A percentile compares a stretch with the other conserved stretches of the same genome.
Evolutionary conservation across 2,797 vertebrate species (phyloP).

Genomic region (Micromesistius poutassou): DNA sequence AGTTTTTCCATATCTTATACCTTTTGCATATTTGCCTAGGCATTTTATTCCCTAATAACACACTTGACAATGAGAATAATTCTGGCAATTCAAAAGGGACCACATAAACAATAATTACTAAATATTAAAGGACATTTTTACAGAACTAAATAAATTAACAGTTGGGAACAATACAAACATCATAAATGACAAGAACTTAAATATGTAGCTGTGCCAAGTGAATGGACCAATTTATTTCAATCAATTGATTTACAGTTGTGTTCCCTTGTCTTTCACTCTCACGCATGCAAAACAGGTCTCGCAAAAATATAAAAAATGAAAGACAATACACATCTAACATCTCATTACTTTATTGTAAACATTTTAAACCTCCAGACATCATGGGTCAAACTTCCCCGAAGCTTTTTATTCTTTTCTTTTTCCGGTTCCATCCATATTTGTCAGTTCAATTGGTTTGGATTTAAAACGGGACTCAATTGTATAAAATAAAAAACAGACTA

Average conservation of each 20-base stretch:
- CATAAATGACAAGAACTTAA: neutral
- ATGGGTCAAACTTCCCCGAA: neutral
- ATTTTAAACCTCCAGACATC: constrained; percentile 34
- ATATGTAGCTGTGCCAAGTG: neutral
- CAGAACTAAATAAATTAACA: no score
- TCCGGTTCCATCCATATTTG: neutral
- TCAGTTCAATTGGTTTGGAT: neutral
- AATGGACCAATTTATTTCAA: neutral
- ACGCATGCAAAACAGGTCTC: neutral
- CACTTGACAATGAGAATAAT: neutral
- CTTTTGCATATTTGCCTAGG: neutral
- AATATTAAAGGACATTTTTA: neutral
- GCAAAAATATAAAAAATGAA: neutral
- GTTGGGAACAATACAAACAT: neutral
- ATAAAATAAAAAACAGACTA: constrained; percentile 1
- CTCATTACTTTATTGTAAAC: constrained; percentile 43
- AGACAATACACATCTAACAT: constrained; percentile 1
- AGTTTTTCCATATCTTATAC: neutral
- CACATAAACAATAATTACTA: neutral
- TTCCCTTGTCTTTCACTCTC: neutral
- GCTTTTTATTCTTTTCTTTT: no score
- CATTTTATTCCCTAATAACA: neutral
- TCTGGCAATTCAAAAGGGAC: neutral
- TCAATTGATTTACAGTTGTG: neutral
- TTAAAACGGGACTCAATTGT: neutral